Evolutionary conservation across 1,140 invertebrate genomes (phyloP), one percentile per base, ranked within the genome.

Genomic region (Sweltsa coloradensis): DNA sequence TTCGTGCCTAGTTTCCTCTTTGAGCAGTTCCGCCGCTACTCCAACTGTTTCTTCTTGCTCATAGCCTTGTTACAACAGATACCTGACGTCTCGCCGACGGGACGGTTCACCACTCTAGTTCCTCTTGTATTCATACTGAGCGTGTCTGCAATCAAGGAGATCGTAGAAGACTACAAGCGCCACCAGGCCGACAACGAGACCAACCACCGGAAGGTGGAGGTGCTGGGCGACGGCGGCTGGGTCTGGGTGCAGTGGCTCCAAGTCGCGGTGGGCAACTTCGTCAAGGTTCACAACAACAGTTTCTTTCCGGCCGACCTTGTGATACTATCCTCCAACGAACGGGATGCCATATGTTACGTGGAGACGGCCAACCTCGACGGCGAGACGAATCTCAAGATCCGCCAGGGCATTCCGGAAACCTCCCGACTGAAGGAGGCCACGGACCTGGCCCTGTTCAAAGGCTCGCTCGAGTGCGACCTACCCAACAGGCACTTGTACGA

Each of bases 311-410:
- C 91, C 11, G 94, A 97, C 72, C 70, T 97, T 23, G 70, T 96
- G 46, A 59, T 97, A 5, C 63, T 97, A 47, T 82, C 92, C 0
- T 94, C 91, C 5, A 89, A 93, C 70, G 96, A 99, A 65, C 93
- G 94, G 0, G 87, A 96, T 69, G 88, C 86, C 34, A 92, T 99
- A 74, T 97, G 93, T 60, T 99, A 99, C 66, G 96, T 99, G 58
- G 96, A 99, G 72, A 99, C 97, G n/a, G 88, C 95, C 16, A 99
- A 99, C 72, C 70, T 99, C 55, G 97, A 99, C 71, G 97, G 97
- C 1, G 97, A 99, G 70, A 99, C 96, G 3, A 99, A 99, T 72
- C 70, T 99, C 27, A 99, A 99, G 74, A 91, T 98, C 47, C 74
- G 94, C 36, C 93, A 97, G 68, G 90, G 89, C 41, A 71, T 88